Evolutionary conservation across 2,888 invertebrate species (phyloP).

Genomic region (Dryomyza anilis): DNA sequence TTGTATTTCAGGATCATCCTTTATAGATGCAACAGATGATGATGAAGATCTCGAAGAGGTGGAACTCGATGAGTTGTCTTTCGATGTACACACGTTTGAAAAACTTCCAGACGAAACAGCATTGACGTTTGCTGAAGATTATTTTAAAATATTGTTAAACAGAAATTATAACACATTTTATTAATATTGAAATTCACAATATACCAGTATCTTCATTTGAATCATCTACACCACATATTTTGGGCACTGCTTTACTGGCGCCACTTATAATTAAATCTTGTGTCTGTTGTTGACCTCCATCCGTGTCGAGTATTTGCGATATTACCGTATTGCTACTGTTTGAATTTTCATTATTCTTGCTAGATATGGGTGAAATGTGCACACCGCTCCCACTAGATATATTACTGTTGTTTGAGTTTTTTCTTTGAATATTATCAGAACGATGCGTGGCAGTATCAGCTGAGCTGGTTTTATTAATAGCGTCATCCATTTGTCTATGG

Average conservation of each 20-base stretch:
- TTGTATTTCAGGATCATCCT: constrained; percentile 40
- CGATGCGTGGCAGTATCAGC: constrained; percentile 4
- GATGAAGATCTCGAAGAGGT: constrained; percentile 29
- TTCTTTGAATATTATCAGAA: constrained; percentile 13
- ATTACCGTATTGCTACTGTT: constrained; percentile 40
- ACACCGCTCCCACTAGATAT: constrained; percentile 16
- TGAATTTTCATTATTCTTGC: constrained; percentile 35
- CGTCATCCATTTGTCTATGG: constrained; percentile 6
- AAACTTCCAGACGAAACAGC: constrained; percentile 11
- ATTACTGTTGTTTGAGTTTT: constrained; percentile 29
- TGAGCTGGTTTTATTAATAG: constrained; percentile 6
- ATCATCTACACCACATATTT: constrained; percentile 39
- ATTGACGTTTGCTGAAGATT: constrained; percentile 9
- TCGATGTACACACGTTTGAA: constrained; percentile 31
- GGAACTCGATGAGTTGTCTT: constrained; percentile 27
- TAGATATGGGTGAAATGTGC: constrained; percentile 31
- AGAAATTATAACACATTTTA: too few relatives aligned
- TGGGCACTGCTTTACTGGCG: constrained; percentile 6
- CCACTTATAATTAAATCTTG: constrained; percentile 5
- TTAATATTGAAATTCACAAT: too few relatives aligned
- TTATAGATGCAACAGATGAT: constrained; percentile 42
- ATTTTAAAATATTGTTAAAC: background rate
- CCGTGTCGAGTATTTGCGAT: constrained; percentile 38
- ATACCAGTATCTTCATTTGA: constrained; percentile 44
- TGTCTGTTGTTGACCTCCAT: constrained; percentile 27